phyloP scores from a whole-genome alignment of 2,797 vertebrate species.

The Poecilia wingei region DNA sequence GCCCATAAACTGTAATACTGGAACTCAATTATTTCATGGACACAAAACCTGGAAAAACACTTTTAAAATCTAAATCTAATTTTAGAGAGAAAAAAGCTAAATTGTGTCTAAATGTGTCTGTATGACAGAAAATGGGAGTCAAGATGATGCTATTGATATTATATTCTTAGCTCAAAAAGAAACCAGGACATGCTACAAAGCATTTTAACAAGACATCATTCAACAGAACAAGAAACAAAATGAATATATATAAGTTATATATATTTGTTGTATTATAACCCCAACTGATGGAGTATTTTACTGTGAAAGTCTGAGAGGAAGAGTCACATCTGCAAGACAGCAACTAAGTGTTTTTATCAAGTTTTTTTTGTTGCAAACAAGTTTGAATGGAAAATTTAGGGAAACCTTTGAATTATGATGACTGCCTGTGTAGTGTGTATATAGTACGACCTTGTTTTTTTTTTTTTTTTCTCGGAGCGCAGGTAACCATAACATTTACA shows the following conservation, averaged over 20 bases:
- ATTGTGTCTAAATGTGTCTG: neutral
- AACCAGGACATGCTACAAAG: neutral
- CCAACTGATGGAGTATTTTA: neutral
- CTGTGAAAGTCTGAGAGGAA: neutral
- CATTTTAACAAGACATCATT: neutral
- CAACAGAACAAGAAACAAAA: neutral
- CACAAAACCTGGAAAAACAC: too few relatives aligned
- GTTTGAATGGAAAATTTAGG: neutral
- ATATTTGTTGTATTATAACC: neutral
- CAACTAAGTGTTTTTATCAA: neutral
- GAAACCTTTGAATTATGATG: neutral
- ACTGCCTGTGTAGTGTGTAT: neutral
- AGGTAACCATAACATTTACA: neutral
- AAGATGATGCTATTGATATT: neutral
- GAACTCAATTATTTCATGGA: neutral
- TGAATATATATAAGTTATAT: too few relatives aligned
- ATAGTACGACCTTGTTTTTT: neutral
- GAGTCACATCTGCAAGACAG: neutral
- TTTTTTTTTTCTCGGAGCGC: neutral
- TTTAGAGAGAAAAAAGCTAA: neutral
- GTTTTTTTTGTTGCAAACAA: neutral
- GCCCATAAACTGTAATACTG: neutral
- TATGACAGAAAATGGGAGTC: neutral
- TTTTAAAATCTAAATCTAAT: neutral
- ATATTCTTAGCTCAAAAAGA: neutral